Evolutionary conservation across 2,888 invertebrate genomes (phyloP), one percentile per base, ranked within the genome.

Genomic region (Pammene fasciana): DNA sequence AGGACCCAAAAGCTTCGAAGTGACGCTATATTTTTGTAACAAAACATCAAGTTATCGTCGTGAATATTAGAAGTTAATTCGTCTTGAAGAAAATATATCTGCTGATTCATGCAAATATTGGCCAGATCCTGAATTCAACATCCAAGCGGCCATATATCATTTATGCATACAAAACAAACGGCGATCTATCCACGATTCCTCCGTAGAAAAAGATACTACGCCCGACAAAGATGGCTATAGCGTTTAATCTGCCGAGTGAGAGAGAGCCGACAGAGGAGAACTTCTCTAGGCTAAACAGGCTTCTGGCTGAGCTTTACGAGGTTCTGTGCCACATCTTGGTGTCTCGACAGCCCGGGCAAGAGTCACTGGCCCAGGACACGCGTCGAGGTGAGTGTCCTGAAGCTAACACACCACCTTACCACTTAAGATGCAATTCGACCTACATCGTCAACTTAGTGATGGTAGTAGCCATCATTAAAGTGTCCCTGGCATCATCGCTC

Each of bases 351-450:
- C 90, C 92, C 84, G 90, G 89, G 77, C 88, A 85, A 84, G 91
- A 91, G 82, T 38, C 68, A 13, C 57, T 68, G 57, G 85, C 79
- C 82, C 90, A 89, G 84, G 90, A 90, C 75, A 85, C 81, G 81
- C 86, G 90, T 82, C 90, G 92, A 92, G 92, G 92, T 92, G 92
- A 92, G 92, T 92, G 92, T 86, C 91, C 91, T 82, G 90, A 87
- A 83, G 86, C 87, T 85, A 88, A 85, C 85, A 84, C 90, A 87
- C 92, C 92, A 92, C 92, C 91, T 86, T 90, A 90, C 88, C 87
- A 92, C 88, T 92, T 92, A 91, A 92, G 92, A 91, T 92, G 92
- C 92, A 92, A 92, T 92, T 92, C 92, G 92, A 92, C 92, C 88
- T 91, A 92, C 92, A 92, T 92, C 86, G 92, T 92, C 83, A 92